phyloP scores from a whole-genome alignment of 2,797 vertebrate species.

The Gobionotothen gibberifrons region DNA sequence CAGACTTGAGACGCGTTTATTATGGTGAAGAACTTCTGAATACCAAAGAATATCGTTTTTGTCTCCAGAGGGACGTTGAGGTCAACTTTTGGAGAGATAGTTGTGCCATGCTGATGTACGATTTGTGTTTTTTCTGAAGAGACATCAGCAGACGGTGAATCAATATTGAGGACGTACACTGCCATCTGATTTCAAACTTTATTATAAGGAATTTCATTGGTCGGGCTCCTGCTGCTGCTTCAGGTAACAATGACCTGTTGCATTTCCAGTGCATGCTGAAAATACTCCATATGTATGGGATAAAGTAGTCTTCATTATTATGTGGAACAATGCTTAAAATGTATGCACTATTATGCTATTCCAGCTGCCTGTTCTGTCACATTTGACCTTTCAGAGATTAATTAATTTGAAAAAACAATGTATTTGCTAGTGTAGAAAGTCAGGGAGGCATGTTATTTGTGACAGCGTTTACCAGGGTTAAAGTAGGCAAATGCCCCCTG shows the following conservation, averaged over 20 bases:
- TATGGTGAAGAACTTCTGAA: conserved; percentile 16
- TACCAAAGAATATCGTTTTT: conserved; percentile 10
- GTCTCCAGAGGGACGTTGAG: conserved; percentile 22
- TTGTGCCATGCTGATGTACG: conserved; percentile 32
- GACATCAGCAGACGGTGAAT: conserved; percentile 12
- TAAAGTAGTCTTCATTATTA: conserved; percentile 3
- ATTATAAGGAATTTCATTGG: conserved; percentile 43
- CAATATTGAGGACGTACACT: conserved; percentile 30
- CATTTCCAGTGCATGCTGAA: neutral
- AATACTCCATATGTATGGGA: neutral
- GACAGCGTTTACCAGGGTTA: conserved; percentile 60
- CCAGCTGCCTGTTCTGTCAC: neutral
- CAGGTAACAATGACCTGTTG: conserved; percentile 67
- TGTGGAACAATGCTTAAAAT: neutral
- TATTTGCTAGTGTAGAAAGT: conserved; percentile 49
- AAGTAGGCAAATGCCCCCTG: conserved; percentile 61
- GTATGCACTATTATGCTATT: neutral
- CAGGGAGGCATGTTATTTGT: conserved; percentile 43
- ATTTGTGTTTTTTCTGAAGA: conserved; percentile 26
- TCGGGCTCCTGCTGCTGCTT: conserved; percentile 57
- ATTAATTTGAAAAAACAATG: neutral
- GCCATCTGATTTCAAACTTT: conserved; percentile 15
- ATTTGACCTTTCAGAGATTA: neutral
- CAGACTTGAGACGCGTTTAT: conserved; percentile 37
- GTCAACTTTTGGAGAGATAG: conserved; percentile 19